Percentiles rank a stretch among this genome's conserved stretches.
Conservation (phyloP, 1,140 invertebrate genomes). For the Nasonia longicornis region DNA sequence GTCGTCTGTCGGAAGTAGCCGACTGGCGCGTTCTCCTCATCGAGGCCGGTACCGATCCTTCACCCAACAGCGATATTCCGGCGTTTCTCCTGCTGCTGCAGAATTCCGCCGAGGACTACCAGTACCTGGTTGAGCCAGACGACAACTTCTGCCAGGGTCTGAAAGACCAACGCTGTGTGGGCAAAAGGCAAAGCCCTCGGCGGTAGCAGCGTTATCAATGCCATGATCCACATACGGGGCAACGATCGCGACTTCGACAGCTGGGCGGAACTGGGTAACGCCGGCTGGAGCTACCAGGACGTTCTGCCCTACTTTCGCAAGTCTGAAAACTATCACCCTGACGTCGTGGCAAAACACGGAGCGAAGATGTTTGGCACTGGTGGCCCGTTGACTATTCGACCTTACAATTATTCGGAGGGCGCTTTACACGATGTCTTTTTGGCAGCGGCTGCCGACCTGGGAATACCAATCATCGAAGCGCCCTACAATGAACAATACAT, state of each 20-base stretch:
- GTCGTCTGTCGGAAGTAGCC: conserved; percentile 69
- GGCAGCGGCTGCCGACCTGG: conserved; percentile 61
- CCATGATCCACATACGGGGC: conserved; percentile 83
- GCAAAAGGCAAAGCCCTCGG: conserved; percentile 80
- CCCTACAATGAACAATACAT: conserved; percentile 64
- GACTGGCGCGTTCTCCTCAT: conserved; percentile 72
- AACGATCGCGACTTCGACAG: conserved; percentile 76
- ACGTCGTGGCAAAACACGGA: conserved; percentile 52
- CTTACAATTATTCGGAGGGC: conserved; percentile 67
- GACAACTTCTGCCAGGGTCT: conserved; percentile 69
- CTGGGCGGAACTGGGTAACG: conserved; percentile 73
- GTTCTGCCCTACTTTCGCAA: conserved; percentile 73
- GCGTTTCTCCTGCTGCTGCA: conserved; percentile 68
- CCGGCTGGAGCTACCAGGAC: conserved; percentile 72
- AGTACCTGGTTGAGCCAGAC: conserved; percentile 75
- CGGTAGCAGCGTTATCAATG: conserved; percentile 84
- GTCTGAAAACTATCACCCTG: conserved; percentile 59
- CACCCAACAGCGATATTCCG: conserved; percentile 67
- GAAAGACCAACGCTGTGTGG: conserved; percentile 73
- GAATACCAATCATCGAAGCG: conserved; percentile 61
- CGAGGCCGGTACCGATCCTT: conserved; percentile 71
- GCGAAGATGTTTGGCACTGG: conserved; percentile 54
- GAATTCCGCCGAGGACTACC: conserved; percentile 74
- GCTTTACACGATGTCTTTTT: conserved; percentile 61
- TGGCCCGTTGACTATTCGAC: conserved; percentile 63